These are phyloP conservation scores for Eristalis intricaria DNA, from an alignment of 2,888 invertebrate genomes.

Conservation along the genomic window DNA sequence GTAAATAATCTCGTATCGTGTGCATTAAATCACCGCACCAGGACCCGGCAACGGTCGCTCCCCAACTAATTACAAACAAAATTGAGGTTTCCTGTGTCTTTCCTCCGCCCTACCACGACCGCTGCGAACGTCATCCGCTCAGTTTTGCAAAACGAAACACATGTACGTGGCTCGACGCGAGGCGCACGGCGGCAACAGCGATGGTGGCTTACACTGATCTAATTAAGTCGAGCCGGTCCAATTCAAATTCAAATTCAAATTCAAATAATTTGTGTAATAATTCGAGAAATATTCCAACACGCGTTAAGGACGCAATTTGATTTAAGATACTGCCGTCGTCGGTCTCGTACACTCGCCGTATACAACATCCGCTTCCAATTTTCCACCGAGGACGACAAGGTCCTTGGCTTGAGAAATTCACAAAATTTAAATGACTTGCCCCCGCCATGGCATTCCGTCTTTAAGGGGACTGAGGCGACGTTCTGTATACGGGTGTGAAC, in stretches of 20 bases:
- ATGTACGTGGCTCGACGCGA: conserved; percentile 1
- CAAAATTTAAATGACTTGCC: conserved; percentile 65
- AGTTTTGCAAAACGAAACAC: conserved; percentile 12
- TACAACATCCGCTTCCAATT: conserved; percentile 66
- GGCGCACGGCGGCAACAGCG: too few species aligned
- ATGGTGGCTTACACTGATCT: conserved; percentile 65
- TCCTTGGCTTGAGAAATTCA: conserved; percentile 47
- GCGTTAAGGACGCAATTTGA: conserved; percentile 64
- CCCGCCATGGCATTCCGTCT: conserved; percentile 10
- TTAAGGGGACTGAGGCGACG: neutral
- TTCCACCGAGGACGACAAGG: conserved; percentile 30
- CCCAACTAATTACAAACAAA: conserved; percentile 60
- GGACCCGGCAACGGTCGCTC: conserved; percentile 37
- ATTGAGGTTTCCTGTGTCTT: conserved; percentile 59
- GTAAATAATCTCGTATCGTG: conserved; percentile 28
- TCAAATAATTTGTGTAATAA: conserved; percentile 68
- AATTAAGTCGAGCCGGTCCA: conserved; percentile 51
- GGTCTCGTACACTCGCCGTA: neutral
- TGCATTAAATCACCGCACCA: conserved; percentile 34
- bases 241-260: conserved; percentile 54
- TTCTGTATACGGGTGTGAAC: neutral
- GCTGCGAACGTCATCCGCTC: neutral
- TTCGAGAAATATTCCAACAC: conserved; percentile 63
- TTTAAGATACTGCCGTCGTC: conserved; percentile 48
- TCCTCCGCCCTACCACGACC: neutral